Base-by-base conservation (phyloP, 1,140 invertebrate genomes). In the Macrostomum lignano region DNA sequence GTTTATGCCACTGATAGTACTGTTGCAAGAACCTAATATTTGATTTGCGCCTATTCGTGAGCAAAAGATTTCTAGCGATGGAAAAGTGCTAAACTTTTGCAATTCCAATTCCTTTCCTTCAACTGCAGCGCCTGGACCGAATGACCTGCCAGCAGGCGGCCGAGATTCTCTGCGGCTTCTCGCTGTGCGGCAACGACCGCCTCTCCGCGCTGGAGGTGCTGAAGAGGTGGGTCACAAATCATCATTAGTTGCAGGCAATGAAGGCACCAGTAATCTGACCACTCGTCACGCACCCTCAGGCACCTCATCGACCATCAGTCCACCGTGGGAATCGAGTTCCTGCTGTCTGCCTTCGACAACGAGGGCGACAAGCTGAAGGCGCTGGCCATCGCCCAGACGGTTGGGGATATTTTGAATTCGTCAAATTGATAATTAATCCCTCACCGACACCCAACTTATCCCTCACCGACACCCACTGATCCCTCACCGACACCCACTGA, bases 81-180 rank as follows among this genome's bases (percentile, higher is more conserved):
- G n/a, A n/a, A n/a, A n/a, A n/a, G n/a, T n/a, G n/a, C n/a, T n/a
- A n/a, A n/a, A n/a, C n/a, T n/a, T n/a, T n/a, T n/a, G n/a, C n/a
- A n/a, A n/a, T n/a, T n/a, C n/a, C n/a, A n/a, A n/a, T n/a, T n/a
- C n/a, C n/a, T n/a, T n/a, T n/a, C n/a, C n/a, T n/a, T n/a, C n/a
- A n/a, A n/a, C n/a, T n/a, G n/a, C 42, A 53, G 52, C 37, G 48
- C 32, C 35, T 55, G 6, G 49, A 48, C 39, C 41, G 44, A 9
- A 55, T 55, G 51, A 44, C 44, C 13, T 52, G 51, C 39, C 31
- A 42, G 25, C 49, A 55, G 17, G 49, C 46, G 7, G 40, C 47
- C 23, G 38, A 44, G 9, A 47, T 55, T 11, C 38, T 55, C 10
- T 40, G 40, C 28, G 38, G 45, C 21, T 37, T 53, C 15, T 47